Conservation (phyloP, 1,140 invertebrate genomes). For the Platorchestia sp. region DNA sequence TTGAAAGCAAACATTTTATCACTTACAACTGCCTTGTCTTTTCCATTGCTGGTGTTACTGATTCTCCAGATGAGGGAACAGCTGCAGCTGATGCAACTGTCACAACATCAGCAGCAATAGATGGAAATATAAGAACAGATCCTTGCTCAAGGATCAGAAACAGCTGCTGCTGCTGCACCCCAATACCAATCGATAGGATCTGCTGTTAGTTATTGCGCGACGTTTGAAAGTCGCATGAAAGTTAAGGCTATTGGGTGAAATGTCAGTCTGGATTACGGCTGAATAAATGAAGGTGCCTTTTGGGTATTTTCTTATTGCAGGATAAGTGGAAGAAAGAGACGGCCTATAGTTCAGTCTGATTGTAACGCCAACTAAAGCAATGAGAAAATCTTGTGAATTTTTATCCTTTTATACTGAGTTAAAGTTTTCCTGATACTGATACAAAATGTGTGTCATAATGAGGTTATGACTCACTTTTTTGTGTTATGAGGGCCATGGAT, state of each 20-base stretch:
- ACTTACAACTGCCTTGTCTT: neutral
- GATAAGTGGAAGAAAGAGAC: neutral
- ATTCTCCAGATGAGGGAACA: neutral
- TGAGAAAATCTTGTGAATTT: no score
- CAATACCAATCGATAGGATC: neutral
- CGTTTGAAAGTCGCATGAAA: neutral
- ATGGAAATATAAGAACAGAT: neutral
- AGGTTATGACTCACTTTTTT: no score
- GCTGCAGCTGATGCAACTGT: neutral
- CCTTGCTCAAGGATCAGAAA: neutral
- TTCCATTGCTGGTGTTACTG: neutral
- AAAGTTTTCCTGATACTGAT: no score
- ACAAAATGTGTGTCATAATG: no score
- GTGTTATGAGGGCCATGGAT: no score
- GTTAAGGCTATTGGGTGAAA: neutral
- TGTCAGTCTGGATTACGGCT: neutral
- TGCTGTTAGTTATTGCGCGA: neutral
- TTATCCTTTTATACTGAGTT: no score
- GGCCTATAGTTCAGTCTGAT: neutral
- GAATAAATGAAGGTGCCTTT: neutral
- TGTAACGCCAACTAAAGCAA: neutral
- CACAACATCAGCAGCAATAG: neutral
- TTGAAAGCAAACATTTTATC: neutral
- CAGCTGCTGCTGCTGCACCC: neutral
- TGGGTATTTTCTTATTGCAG: neutral